Base-by-base conservation (phyloP, 2,113 vertebrate genomes). In the Tretioscincus oriximinensis region DNA sequence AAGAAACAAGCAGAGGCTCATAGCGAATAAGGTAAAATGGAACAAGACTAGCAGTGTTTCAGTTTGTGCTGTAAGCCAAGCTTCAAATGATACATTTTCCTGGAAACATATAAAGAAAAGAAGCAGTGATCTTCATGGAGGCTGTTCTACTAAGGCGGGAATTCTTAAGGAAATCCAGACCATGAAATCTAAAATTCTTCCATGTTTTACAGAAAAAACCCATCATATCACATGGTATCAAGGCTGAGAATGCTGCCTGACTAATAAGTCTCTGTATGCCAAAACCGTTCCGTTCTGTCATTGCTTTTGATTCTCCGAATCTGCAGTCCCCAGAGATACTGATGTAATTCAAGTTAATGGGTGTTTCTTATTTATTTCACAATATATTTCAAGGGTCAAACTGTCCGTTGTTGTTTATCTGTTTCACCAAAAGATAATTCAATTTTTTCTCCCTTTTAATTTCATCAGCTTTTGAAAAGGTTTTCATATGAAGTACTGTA, bases 1-100 rank as follows among this genome's bases (percentile, higher is more conserved):
- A 80, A 12, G 26, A 83, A 71, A 35, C 49, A 87, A 74, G 80
- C 9, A n/a, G 0, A 5, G 7, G 1, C 22, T 88, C 81, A 76
- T 78, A 83, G 29, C 24, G 77, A 86, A 71, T 11, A 0, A 0
- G 41, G 9, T 26, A 76, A 83, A 49, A 64, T 1, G 9, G 9
- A 26, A 69, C 81, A 67, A 79, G 84, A 61, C 60, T 77, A 58
- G 82, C 79, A 76, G 76, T 88, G 68, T 0, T 45, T 24, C 16
- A 81, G 51, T 45, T 41, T 63, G 29, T 75, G 21, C 61, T 35
- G 29, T 31, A 2, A 22, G 21, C 78, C 29, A 28, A 10, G 8
- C 31, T 60, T 47, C 76, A 84, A 78, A 31, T 11, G 65, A 24
- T 5, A 67, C 45, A 81, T 0, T 21, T 41, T 16, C 4, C 67